Evolutionary conservation across 1,140 invertebrate genomes (phyloP).

Genomic region (Teleogryllus occipitalis): DNA sequence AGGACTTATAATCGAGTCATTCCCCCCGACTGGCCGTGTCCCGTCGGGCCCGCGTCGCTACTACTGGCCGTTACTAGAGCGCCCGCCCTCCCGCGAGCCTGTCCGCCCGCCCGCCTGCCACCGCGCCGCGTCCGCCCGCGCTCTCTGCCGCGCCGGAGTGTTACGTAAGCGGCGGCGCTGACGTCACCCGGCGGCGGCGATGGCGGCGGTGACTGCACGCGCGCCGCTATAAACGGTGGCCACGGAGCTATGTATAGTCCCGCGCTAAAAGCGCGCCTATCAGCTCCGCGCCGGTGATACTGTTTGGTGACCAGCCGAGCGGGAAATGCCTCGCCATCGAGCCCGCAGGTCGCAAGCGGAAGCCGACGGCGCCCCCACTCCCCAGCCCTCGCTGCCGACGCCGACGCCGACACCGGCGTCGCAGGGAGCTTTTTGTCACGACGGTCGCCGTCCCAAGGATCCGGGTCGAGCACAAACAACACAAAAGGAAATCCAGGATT

Average conservation of each 20-base stretch:
- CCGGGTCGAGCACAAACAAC: no score
- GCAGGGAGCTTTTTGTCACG: no score
- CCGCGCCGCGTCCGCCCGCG: no score
- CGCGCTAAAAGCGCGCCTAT: neutral
- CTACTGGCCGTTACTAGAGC: no score
- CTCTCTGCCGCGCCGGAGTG: neutral
- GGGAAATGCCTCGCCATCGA: neutral
- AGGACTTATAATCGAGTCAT: slow-evolving; percentile 4
- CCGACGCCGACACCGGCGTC: neutral
- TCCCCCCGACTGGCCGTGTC: neutral
- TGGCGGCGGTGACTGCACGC: no score
- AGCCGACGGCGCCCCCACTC: no score
- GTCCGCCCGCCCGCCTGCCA: no score
- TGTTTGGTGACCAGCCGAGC: neutral
- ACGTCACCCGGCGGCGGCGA: neutral
- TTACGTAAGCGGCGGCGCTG: neutral
- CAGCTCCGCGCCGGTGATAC: neutral
- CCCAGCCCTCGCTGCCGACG: neutral
- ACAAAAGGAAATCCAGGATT: no score
- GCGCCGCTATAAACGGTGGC: neutral
- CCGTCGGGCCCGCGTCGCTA: neutral
- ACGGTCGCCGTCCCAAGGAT: no score
- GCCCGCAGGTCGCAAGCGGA: neutral
- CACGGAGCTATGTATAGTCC: neutral
- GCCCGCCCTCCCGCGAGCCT: no score